Base-by-base conservation (phyloP, 2,113 vertebrate genomes). In the Cryptomyrus ogoouensis region DNA sequence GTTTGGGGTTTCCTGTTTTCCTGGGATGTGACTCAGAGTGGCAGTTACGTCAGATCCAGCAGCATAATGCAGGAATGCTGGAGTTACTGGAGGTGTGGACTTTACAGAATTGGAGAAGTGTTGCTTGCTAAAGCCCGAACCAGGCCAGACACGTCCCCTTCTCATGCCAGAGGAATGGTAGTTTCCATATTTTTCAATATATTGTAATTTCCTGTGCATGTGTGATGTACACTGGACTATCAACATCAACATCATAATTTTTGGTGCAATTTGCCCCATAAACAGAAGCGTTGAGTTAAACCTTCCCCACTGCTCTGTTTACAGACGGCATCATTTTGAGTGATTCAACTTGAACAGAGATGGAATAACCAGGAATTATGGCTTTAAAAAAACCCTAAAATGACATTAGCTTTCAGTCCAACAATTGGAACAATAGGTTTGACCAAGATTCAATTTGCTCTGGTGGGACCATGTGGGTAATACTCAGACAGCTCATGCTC, bases 341-440 rank as follows among this genome's bases (percentile, higher is more conserved):
- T 84, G 85, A 46, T 17, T 42, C 87, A 19, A 70, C 12, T 56
- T 46, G 35, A 74, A n/a, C 89, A 90, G 89, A 87, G 66, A 52
- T 24, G 88, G 46, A 89, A 88, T 85, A 84, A 91, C 66, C 49
- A 27, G 39, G 46, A 62, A 88, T 89, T 9, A 47, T 10, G 39
- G 19, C 9, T 46, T 47, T 13, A n/a, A 24, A 83, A 83, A 83
- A 83, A 8, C 21, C 24, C 62, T 84, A 47, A 24, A 84, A 47
- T 44, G 42, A 46, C 44, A n/a, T 84, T 84, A 47, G 83, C 24
- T 24, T 47, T 10, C 83, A n/a, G 83, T 46, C 39, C 39, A 47
- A 47, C 44, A 84, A 47, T 44, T 70, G 62, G 62, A 47, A 47
- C 39, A 46, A n/a, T 47, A 47, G 83, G 46, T 44, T 47, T 84